A percentile compares a stretch with the other conserved stretches of the same genome.
Conservation (phyloP, 1,140 invertebrate species). For the Teleogryllus occipitalis region DNA sequence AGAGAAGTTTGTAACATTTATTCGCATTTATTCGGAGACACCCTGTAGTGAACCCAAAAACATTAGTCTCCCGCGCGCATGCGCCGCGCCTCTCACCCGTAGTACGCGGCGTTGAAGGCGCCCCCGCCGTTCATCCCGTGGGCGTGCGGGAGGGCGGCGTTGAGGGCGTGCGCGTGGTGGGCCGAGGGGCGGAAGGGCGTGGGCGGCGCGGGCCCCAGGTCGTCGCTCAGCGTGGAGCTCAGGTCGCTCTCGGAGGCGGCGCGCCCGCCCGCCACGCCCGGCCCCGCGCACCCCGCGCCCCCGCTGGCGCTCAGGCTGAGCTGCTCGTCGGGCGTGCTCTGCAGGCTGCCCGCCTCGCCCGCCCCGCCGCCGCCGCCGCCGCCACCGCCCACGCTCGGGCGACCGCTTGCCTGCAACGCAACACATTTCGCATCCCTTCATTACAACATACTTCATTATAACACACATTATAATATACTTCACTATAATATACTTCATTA, state of each 20-base stretch:
- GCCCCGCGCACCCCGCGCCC: background rate
- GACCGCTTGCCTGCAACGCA: too few relatives aligned
- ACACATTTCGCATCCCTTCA: too few relatives aligned
- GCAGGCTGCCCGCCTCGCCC: slow-evolving; percentile 26
- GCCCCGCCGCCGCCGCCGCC: too few relatives aligned
- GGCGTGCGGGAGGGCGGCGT: background rate
- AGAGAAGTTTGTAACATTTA: too few relatives aligned
- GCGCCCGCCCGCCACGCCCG: slow-evolving; percentile 22
- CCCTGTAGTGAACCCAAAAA: background rate
- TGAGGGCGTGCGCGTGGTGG: background rate
- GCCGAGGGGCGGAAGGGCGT: too few relatives aligned
- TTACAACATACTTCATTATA: too few relatives aligned
- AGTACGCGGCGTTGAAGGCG: background rate
- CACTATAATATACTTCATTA: too few relatives aligned
- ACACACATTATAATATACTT: too few relatives aligned
- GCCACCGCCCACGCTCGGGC: too few relatives aligned
- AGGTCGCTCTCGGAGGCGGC: slow-evolving; percentile 32
- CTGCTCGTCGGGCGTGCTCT: slow-evolving; percentile 29
- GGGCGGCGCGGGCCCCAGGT: slow-evolving; percentile 31
- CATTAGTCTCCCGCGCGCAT: too few relatives aligned
- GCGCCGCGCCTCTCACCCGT: background rate
- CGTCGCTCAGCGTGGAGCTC: slow-evolving; percentile 45
- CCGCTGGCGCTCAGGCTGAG: slow-evolving; percentile 16
- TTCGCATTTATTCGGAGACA: too few relatives aligned
- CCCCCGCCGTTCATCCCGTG: background rate